Conservation (phyloP, 2,113 vertebrate genomes). For the Anhinga anhinga region DNA sequence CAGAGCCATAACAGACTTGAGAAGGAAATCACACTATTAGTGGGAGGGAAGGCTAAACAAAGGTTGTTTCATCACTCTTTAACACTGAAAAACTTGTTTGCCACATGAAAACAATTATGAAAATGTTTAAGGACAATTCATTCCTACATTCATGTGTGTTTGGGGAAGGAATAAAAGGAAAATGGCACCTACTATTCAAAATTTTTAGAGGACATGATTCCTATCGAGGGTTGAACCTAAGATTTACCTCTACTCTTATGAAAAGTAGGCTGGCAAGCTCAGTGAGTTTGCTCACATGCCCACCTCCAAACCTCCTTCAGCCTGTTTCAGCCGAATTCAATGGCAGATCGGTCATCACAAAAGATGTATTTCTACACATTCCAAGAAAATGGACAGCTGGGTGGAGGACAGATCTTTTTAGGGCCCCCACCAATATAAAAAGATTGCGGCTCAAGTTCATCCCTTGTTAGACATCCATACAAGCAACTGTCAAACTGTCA, state of each 20-base stretch:
- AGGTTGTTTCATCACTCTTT: background rate
- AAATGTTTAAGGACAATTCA: background rate
- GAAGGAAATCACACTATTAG: conserved; percentile 34
- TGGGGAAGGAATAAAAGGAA: background rate
- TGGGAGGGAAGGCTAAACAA: conserved; percentile 46
- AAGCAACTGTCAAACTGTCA: background rate
- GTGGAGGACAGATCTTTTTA: background rate
- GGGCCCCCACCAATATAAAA: background rate
- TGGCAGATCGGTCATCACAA: background rate
- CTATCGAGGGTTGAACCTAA: background rate
- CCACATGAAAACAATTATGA: conserved; percentile 8
- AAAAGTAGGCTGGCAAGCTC: background rate
- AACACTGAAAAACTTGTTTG: conserved; percentile 19
- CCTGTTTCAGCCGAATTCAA: background rate
- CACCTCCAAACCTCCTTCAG: background rate
- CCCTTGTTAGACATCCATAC: background rate
- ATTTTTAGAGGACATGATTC: background rate
- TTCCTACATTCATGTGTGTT: background rate
- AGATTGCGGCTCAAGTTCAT: background rate
- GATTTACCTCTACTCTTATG: background rate
- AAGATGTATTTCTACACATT: background rate
- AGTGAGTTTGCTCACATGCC: background rate
- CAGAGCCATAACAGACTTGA: conserved; percentile 25
- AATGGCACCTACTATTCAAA: background rate
- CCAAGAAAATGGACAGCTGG: background rate